Evolutionary conservation across 2,113 vertebrate genomes (phyloP).

Genomic region (Hemiprocne comata): DNA sequence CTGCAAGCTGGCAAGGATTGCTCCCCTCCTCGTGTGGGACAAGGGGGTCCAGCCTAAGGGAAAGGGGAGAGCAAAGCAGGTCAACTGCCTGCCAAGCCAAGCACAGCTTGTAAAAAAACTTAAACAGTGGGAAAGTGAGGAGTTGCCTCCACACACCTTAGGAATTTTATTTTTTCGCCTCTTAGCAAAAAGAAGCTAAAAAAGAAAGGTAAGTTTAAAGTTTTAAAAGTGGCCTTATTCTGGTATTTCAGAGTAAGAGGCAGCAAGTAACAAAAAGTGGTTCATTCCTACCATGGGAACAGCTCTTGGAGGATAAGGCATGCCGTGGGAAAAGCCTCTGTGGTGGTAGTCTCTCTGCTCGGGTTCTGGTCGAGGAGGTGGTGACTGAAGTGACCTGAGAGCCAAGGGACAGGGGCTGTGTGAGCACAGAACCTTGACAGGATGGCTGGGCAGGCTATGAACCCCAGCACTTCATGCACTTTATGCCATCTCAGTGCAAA

Average conservation of each 20-base stretch:
- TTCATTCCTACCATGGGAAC: constrained; percentile 25
- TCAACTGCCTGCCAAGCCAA: neutral
- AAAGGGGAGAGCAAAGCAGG: neutral
- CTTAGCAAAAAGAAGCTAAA: neutral
- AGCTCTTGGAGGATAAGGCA: neutral
- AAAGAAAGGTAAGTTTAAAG: neutral
- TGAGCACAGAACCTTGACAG: neutral
- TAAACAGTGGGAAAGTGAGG: neutral
- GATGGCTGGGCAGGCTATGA: accelerated
- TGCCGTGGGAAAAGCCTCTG: neutral
- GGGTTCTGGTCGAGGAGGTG: neutral
- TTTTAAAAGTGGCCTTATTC: neutral
- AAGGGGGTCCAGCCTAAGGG: no score
- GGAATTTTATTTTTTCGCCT: neutral
- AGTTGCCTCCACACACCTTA: accelerated
- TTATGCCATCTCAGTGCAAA: accelerated
- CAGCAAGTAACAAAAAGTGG: accelerated
- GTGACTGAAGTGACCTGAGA: constrained; percentile 44
- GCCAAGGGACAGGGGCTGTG: accelerated
- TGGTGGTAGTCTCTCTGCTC: neutral
- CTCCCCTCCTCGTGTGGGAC: accelerated
- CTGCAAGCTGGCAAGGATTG: neutral
- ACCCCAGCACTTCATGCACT: no score
- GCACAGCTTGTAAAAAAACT: neutral
- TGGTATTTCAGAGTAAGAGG: neutral